Conservation (phyloP, 1,140 invertebrate species). For the Elysia chlorotica region DNA sequence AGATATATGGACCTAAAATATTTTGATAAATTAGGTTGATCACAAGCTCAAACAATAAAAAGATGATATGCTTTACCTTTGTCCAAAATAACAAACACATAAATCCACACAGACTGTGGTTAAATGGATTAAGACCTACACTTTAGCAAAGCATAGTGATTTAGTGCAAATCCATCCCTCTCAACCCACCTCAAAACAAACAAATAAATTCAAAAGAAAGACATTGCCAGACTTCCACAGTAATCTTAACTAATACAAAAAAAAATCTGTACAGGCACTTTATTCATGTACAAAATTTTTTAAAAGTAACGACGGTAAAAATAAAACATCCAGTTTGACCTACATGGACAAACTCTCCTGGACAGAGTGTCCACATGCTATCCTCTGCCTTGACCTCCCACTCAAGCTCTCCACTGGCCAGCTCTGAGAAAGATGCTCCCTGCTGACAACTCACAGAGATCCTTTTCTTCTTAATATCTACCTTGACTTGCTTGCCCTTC, state of each 20-base stretch:
- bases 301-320: background rate
- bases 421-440: constrained; percentile 55
- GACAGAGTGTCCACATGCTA: constrained; percentile 80
- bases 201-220: no score
- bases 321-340: constrained; percentile 25
- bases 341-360: constrained; percentile 71
- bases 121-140: no score
- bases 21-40: no score
- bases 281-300: background rate
- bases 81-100: no score
- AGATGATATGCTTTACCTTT: no score
- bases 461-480: constrained; percentile 66
- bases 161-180: no score
- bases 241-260: constrained; percentile 62
- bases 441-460: constrained; percentile 61
- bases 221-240: constrained; percentile 67
- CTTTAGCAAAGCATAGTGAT: no score
- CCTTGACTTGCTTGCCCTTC: constrained; percentile 17
- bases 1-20: no score
- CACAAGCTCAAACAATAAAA: no score
- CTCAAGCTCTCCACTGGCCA: constrained; percentile 72
- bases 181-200: no score
- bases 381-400: constrained; percentile 76
- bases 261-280: constrained; percentile 4
- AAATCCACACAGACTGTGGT: no score